Conservation (phyloP, 2,888 invertebrate genomes). For the Polydesmus complanatus region DNA sequence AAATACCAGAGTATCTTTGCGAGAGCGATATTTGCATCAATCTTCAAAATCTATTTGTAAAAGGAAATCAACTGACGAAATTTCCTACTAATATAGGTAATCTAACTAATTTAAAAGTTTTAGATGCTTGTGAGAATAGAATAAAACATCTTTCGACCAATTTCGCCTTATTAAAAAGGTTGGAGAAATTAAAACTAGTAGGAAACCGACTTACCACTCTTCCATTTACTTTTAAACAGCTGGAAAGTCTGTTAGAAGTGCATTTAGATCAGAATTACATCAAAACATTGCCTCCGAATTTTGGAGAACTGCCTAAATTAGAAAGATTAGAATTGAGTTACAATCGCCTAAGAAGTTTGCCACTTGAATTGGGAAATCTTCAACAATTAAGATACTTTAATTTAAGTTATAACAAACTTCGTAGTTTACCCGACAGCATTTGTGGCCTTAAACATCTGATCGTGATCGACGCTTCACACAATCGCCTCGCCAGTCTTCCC, state of each 20-base stretch:
- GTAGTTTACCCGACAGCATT: slow-evolving; percentile 2
- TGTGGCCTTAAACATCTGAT: neutral
- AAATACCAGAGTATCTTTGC: slow-evolving; percentile 9
- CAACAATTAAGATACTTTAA: slow-evolving; percentile 6
- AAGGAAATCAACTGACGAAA: slow-evolving; percentile 7
- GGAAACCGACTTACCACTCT: slow-evolving; percentile 4
- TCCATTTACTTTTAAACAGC: neutral
- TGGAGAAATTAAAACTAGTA: slow-evolving; percentile 5
- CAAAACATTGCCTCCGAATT: neutral
- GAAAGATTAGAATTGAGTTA: slow-evolving; percentile 8
- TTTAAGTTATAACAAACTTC: slow-evolving; percentile 7
- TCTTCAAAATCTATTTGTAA: slow-evolving; percentile 7
- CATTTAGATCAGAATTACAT: slow-evolving; percentile 11
- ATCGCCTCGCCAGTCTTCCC: neutral
- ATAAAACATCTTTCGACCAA: neutral
- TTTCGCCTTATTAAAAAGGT: neutral
- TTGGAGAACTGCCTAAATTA: slow-evolving; percentile 4
- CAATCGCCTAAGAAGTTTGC: slow-evolving; percentile 7
- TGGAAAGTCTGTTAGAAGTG: neutral
- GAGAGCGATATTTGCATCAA: neutral
- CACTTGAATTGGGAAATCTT: slow-evolving; percentile 7
- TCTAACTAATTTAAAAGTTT: neutral
- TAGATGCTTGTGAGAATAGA: slow-evolving; percentile 12
- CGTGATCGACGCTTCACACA: slow-evolving; percentile 9
- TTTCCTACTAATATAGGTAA: slow-evolving; percentile 4